Percentiles rank a stretch among this genome's conserved stretches.
Evolutionary conservation across 2,888 invertebrate genomes (phyloP).

Genomic region (Microchrysa polita): DNA sequence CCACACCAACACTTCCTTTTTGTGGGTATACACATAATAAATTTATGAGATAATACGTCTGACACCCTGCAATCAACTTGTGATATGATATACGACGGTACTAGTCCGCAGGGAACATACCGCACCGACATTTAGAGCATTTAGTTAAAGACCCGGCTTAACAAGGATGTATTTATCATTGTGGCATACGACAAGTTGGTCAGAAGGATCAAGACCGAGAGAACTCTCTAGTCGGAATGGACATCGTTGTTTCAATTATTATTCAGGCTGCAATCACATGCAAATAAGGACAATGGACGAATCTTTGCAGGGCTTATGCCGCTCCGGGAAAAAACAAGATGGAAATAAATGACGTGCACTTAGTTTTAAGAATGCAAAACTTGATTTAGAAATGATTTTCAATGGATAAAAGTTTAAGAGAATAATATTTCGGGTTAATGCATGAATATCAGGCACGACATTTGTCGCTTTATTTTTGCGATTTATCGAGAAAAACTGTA

Average conservation of each 20-base stretch:
- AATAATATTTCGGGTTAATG: too few species aligned
- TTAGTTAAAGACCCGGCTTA: conserved; percentile 27
- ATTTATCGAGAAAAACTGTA: too few species aligned
- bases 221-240: neutral
- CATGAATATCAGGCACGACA: too few species aligned
- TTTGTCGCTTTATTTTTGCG: too few species aligned
- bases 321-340: too few species aligned
- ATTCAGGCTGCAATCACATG: conserved; percentile 6
- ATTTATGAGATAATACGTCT: conserved; percentile 40
- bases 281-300: neutral
- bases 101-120: conserved; percentile 22
- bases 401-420: too few species aligned
- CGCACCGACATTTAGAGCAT: conserved; percentile 14
- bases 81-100: conserved; percentile 28
- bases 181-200: neutral
- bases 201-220: too few species aligned
- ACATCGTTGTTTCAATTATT: conserved; percentile 20
- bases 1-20: conserved; percentile 15
- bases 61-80: conserved; percentile 35
- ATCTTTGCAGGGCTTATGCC: too few species aligned
- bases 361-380: too few species aligned
- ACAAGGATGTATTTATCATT: conserved; percentile 11
- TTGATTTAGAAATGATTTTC: too few species aligned
- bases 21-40: conserved; percentile 33
- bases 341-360: too few species aligned